phyloP scores from a whole-genome alignment of 2,113 vertebrate species.

The Marmota flaviventris region DNA sequence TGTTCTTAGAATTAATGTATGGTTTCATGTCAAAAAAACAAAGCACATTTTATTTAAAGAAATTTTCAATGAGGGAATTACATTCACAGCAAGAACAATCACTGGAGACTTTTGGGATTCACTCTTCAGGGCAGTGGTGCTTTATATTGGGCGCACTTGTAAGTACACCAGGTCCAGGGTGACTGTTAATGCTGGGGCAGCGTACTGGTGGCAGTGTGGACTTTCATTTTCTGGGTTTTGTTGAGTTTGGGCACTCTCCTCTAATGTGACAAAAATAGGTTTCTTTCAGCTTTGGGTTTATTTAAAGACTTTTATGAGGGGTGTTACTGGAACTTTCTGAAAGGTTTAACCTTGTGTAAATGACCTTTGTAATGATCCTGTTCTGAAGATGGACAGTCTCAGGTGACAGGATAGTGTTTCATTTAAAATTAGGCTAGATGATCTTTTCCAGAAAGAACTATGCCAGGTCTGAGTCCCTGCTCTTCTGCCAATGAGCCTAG shows the following conservation, averaged over 20 bases:
- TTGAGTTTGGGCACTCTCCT: background rate
- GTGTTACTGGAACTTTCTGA: constrained; percentile 11
- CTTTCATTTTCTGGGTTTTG: background rate
- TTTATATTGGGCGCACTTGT: background rate
- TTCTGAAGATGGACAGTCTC: background rate
- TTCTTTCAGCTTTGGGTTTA: background rate
- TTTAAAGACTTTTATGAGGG: background rate
- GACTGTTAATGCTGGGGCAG: background rate
- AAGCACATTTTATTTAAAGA: constrained; percentile 18
- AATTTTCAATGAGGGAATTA: background rate
- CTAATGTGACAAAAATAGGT: background rate
- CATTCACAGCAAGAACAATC: background rate
- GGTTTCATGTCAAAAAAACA: constrained; percentile 34
- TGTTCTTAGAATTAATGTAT: background rate
- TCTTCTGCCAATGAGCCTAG: background rate
- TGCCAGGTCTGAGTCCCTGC: background rate
- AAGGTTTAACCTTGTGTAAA: background rate
- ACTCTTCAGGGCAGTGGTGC: background rate
- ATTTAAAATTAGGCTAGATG: background rate
- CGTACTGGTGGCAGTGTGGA: accelerated
- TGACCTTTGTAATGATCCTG: background rate
- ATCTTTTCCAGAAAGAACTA: background rate
- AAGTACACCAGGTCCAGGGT: background rate
- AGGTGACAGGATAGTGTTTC: background rate
- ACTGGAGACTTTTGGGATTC: background rate